A percentile compares a stretch with the other conserved stretches of the same genome.
phyloP scores from a whole-genome alignment of 2,797 vertebrate species.

The Halcyon smyrnensis region DNA sequence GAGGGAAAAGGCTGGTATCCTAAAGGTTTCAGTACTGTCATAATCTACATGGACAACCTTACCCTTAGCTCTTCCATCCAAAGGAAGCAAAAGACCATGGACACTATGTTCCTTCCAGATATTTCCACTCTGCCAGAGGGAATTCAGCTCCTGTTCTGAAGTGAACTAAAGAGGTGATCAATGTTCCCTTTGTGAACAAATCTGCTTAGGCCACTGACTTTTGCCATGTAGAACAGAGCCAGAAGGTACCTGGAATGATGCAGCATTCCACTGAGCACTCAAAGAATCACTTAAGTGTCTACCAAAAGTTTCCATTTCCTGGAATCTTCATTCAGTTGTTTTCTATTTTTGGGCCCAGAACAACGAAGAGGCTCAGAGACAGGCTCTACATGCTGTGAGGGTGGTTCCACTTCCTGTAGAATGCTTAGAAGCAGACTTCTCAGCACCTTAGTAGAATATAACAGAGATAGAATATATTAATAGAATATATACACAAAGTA shows the following conservation, averaged over 20 bases:
- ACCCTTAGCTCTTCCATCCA: conserved; percentile 75
- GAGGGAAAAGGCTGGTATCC: conserved; percentile 72
- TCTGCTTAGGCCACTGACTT: conserved; percentile 63
- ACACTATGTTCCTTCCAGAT: conserved; percentile 79
- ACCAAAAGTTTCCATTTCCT: conserved; percentile 69
- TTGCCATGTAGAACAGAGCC: conserved; percentile 79
- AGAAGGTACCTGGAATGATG: no score
- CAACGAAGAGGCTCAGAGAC: conserved; percentile 81
- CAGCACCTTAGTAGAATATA: conserved; percentile 2
- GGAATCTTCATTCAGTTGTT: conserved; percentile 69
- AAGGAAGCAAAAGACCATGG: conserved; percentile 64
- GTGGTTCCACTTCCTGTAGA: conserved; percentile 61
- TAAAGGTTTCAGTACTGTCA: conserved; percentile 60
- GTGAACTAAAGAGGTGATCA: conserved; percentile 65
- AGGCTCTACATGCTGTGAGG: not conserved
- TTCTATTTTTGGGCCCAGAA: conserved; percentile 79
- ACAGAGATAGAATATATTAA: no score
- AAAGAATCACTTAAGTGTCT: conserved; percentile 64
- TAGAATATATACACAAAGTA: no score
- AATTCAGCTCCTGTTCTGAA: conserved; percentile 25
- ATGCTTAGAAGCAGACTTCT: conserved; percentile 61
- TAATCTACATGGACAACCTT: conserved; percentile 74
- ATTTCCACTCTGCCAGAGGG: conserved; percentile 77
- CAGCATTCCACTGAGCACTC: conserved; percentile 33
- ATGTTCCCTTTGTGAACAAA: conserved; percentile 80